phyloP scores from a whole-genome alignment of 2,888 invertebrate species.

The Drosophila nigricruria region DNA sequence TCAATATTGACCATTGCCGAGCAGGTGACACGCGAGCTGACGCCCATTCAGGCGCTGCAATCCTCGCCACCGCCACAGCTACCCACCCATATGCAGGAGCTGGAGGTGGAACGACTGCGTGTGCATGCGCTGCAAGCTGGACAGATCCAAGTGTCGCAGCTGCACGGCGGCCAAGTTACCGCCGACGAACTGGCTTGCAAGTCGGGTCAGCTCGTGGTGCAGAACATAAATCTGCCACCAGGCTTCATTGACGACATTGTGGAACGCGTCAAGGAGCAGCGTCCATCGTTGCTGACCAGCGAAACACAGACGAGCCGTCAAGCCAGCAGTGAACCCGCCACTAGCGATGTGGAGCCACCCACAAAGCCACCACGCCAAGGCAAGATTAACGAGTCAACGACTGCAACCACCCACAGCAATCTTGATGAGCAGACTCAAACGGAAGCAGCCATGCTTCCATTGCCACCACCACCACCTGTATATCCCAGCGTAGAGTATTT shows the following conservation, averaged over 20 bases:
- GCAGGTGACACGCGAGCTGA: slow-evolving; percentile 44
- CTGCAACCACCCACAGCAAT: slow-evolving; percentile 46
- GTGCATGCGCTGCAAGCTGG: slow-evolving; percentile 92
- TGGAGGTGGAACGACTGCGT: slow-evolving; percentile 92
- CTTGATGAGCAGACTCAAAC: slow-evolving; percentile 83
- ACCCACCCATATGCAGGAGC: slow-evolving; percentile 87
- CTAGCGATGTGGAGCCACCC: slow-evolving; percentile 69
- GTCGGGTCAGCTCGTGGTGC: slow-evolving; percentile 89
- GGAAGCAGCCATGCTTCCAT: slow-evolving; percentile 85
- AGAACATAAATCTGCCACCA: slow-evolving; percentile 89
- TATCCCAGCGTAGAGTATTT: slow-evolving; percentile 86
- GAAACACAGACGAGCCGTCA: slow-evolving; percentile 85
- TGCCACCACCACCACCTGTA: slow-evolving; percentile 86
- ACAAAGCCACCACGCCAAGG: slow-evolving; percentile 78
- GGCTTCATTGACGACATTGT: slow-evolving; percentile 90
- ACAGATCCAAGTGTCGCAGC: slow-evolving; percentile 92
- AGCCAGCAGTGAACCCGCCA: slow-evolving; percentile 72
- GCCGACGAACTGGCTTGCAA: slow-evolving; percentile 90
- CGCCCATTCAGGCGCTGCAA: slow-evolving; percentile 54
- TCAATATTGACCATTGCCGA: slow-evolving; percentile 49
- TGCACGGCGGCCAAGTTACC: slow-evolving; percentile 91
- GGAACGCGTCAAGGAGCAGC: slow-evolving; percentile 85
- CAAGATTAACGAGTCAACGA: slow-evolving; percentile 51
- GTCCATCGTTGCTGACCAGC: slow-evolving; percentile 77
- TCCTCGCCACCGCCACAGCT: slow-evolving; percentile 49